A percentile compares a stretch with the other conserved stretches of the same genome.
These are phyloP conservation scores for Phylloscopus whistleri DNA, from an alignment of 2,113 vertebrate genomes.

Conservation along the genomic window DNA sequence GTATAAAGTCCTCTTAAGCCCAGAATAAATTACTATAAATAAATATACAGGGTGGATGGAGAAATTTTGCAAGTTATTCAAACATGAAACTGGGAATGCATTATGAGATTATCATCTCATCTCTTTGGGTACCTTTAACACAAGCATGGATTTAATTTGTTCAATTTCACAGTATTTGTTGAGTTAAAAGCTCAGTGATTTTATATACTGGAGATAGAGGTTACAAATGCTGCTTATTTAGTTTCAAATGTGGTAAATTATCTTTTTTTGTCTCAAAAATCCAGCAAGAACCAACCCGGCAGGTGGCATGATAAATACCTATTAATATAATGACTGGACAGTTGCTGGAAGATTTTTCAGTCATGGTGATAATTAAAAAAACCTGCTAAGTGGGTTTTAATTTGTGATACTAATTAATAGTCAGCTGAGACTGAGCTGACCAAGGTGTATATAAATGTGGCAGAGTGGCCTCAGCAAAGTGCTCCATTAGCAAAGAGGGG, in stretches of 20 bases:
- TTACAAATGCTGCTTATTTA: not conserved
- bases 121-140: not conserved
- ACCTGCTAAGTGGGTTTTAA: not conserved
- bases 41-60: not conserved
- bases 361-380: not conserved
- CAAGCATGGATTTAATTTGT: not conserved
- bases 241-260: not conserved
- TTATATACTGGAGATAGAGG: not conserved
- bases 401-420: not conserved
- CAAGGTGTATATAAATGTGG: not conserved
- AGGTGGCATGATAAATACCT: not conserved
- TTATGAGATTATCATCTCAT: not conserved
- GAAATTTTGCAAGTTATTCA: not conserved
- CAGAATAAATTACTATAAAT: not conserved
- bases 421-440: not conserved
- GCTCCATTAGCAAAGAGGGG: fast-evolving
- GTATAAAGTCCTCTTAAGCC: not conserved
- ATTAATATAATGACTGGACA: not conserved
- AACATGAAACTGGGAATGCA: not conserved
- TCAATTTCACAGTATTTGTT: not conserved
- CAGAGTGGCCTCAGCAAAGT: not conserved
- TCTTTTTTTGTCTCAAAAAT: not conserved
- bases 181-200: not conserved
- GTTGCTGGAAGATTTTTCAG: not conserved
- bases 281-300: not conserved